These are phyloP conservation scores for Syrrhaptes paradoxus DNA, from an alignment of 2,113 vertebrate genomes.

Conservation along the genomic window DNA sequence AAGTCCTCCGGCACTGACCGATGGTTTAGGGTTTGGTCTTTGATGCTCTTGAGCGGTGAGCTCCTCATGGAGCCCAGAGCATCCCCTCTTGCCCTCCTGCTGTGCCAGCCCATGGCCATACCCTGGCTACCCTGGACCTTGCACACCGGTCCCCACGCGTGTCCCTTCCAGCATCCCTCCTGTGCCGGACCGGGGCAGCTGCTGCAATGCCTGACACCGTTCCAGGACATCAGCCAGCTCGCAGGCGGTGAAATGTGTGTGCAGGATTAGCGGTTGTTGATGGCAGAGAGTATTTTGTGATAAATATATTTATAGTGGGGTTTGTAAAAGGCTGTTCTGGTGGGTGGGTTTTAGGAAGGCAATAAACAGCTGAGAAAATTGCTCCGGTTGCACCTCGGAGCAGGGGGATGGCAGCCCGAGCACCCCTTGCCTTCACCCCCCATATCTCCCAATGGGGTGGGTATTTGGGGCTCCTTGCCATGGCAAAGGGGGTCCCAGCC, in stretches of 20 bases:
- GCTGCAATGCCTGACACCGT: neutral
- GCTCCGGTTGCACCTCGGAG: neutral
- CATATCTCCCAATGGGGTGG: accelerated
- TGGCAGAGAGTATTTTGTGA: neutral
- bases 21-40: neutral
- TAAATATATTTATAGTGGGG: neutral
- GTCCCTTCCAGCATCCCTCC: neutral
- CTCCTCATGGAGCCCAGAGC: neutral
- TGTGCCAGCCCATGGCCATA: neutral
- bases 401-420: neutral
- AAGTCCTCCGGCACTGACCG: neutral
- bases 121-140: neutral
- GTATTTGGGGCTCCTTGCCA: accelerated
- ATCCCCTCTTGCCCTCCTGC: neutral
- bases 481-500: neutral
- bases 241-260: neutral
- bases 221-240: constrained; percentile 9
- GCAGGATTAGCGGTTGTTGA: neutral
- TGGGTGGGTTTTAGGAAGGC: neutral
- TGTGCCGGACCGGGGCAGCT: neutral
- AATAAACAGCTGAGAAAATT: constrained; percentile 21
- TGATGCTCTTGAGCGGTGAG: neutral
- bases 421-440: accelerated
- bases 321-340: constrained; percentile 9
- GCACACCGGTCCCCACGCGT: accelerated